Conservation (phyloP, 2,113 vertebrate genomes). For the Lutjanus erythropterus region DNA sequence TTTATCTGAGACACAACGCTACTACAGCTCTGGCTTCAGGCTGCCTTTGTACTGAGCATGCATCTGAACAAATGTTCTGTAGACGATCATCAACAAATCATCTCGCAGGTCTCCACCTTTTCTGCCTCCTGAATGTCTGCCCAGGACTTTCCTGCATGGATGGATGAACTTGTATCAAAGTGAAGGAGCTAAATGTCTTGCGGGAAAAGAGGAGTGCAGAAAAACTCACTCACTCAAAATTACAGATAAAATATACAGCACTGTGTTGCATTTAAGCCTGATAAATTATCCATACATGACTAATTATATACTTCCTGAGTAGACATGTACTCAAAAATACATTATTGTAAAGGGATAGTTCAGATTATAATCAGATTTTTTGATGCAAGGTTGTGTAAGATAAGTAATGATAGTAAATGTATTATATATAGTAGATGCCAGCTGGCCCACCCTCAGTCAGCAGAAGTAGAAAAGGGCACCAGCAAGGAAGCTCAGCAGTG, state of each 20-base stretch:
- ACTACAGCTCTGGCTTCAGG: constrained; percentile 48
- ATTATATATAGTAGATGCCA: too few relatives aligned
- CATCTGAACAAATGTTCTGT: constrained; percentile 57
- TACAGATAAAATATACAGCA: neutral
- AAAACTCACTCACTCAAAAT: constrained; percentile 4
- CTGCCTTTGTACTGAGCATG: constrained; percentile 61
- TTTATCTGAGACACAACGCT: constrained; percentile 53
- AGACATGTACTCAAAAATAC: neutral
- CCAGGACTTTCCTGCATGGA: constrained; percentile 24
- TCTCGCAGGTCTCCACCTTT: constrained; percentile 56
- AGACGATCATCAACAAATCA: constrained; percentile 62
- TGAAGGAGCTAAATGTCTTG: constrained; percentile 5
- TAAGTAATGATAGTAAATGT: too few relatives aligned
- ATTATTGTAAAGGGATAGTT: too few relatives aligned
- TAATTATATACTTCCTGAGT: neutral
- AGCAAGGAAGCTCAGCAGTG: too few relatives aligned
- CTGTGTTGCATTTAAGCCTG: neutral
- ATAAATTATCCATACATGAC: neutral
- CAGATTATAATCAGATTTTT: too few relatives aligned
- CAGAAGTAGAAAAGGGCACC: too few relatives aligned
- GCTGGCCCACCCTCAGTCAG: too few relatives aligned
- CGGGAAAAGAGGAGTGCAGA: neutral
- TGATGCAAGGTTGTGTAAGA: too few relatives aligned
- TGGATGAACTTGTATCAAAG: constrained; percentile 36
- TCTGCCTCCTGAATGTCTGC: constrained; percentile 42